phyloP scores from a whole-genome alignment of 1,140 invertebrate species.

The Trissolcus basalis region DNA sequence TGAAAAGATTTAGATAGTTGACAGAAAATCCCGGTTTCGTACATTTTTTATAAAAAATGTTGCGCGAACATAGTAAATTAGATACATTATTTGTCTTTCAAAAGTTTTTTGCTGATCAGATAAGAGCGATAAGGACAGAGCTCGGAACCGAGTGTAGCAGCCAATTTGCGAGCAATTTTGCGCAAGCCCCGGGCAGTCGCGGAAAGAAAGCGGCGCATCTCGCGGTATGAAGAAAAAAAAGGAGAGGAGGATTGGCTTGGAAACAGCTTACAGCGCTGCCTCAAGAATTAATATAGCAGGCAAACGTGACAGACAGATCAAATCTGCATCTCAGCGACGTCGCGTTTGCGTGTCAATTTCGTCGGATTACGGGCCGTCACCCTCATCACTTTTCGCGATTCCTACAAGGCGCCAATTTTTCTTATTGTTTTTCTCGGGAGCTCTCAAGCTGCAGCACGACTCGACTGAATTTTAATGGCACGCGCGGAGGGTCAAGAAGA shows the following conservation, averaged over 20 bases:
- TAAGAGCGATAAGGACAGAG: constrained; percentile 31
- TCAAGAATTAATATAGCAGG: constrained; percentile 74
- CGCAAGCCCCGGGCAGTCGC: constrained; percentile 46
- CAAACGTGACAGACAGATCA: constrained; percentile 75
- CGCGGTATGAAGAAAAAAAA: constrained; percentile 38
- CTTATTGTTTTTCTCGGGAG: background rate
- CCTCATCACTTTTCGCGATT: constrained; percentile 35
- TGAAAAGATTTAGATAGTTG: too few relatives aligned
- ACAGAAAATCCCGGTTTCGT: too few relatives aligned
- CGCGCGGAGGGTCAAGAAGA: constrained; percentile 37
- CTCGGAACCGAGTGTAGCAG: constrained; percentile 22
- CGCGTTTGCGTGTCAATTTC: constrained; percentile 70
- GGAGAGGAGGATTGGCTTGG: constrained; percentile 36
- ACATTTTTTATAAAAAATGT: background rate
- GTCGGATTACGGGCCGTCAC: constrained; percentile 67
- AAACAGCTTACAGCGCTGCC: constrained; percentile 54
- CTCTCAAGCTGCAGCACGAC: background rate
- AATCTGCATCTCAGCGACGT: constrained; percentile 72
- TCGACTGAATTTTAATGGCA: constrained; percentile 28
- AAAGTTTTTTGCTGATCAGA: constrained; percentile 29
- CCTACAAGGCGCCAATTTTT: background rate
- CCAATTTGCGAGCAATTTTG: constrained; percentile 60
- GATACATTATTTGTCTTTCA: constrained; percentile 28
- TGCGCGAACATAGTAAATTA: constrained; percentile 13
- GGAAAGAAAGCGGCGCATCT: constrained; percentile 31